These are phyloP conservation scores for Perizoma affinitatum DNA, from an alignment of 2,888 invertebrate genomes.

Conservation along the genomic window DNA sequence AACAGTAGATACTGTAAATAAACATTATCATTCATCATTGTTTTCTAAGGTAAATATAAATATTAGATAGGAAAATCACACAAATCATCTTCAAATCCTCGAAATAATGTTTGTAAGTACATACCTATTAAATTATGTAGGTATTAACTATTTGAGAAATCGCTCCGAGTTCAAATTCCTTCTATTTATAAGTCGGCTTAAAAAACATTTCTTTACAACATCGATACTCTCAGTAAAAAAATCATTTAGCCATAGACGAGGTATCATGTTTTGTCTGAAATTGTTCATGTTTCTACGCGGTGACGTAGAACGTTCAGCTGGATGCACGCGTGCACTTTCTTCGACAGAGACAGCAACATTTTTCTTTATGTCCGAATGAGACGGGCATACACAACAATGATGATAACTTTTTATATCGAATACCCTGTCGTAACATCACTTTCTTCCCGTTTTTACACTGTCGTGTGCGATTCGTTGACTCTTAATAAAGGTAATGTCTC, in stretches of 20 bases:
- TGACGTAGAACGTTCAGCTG: conserved; percentile 72
- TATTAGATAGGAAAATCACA: too few relatives aligned
- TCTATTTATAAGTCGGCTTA: too few relatives aligned
- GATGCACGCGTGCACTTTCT: conserved; percentile 75
- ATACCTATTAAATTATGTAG: too few relatives aligned
- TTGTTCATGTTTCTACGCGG: conserved; percentile 11
- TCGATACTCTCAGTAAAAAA: too few relatives aligned
- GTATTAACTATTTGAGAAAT: too few relatives aligned
- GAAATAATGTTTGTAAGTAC: too few relatives aligned
- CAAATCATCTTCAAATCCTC: too few relatives aligned
- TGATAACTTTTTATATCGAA: conserved; percentile 58
- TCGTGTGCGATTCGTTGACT: conserved; percentile 70
- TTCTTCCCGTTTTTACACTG: conserved; percentile 65
- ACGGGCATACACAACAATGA: conserved; percentile 68
- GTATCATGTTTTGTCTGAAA: conserved; percentile 14
- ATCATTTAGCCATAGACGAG: too few relatives aligned
- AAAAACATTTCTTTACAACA: too few relatives aligned
- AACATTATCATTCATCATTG: too few relatives aligned
- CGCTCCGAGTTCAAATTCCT: too few relatives aligned
- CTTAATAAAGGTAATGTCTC: conserved; percentile 43
- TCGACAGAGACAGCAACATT: conserved; percentile 57
- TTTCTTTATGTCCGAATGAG: conserved; percentile 47
- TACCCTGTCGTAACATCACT: conserved; percentile 70
- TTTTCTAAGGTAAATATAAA: too few relatives aligned
- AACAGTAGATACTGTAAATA: conserved; percentile 44